Base-by-base conservation (phyloP, 1,140 invertebrate genomes). In the Euborellia annulipes region DNA sequence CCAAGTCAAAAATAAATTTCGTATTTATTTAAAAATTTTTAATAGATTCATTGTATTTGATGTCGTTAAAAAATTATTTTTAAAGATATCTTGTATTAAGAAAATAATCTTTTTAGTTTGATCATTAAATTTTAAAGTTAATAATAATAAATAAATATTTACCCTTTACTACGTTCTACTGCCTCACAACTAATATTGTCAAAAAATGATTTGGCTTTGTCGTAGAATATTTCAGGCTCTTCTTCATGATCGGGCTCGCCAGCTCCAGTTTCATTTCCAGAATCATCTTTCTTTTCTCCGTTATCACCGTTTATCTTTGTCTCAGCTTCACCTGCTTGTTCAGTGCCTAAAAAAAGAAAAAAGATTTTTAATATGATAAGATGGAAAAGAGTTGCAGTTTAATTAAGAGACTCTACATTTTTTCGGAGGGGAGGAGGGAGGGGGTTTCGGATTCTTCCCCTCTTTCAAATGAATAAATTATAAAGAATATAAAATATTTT, bases 121-220 rank as follows among this genome's bases (percentile, higher is more conserved):
- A n/a, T n/a, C n/a, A n/a, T n/a, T n/a, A n/a, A n/a, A n/a, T n/a
- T n/a, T n/a, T n/a, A n/a, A n/a, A n/a, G n/a, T n/a, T n/a, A n/a
- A n/a, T n/a, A 27, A 11, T 27, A 6, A 6, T 27, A 27, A 36
- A 3, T 3, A 14, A 16, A 41, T 41, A 60, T 64, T 62, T 62
- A 84, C 78, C 82, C 83, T 69, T 82, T 82, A 62, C 73, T 79
- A 66, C 86, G 80, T 62, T 98, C 92, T 30, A 92, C 81, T 51
- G 95, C 87, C 64, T 99, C 94, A 67, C 94, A 98, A 51, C 90
- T 95, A 55, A 99, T 98, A 56, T 86, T 93, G 65, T 99, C 95
- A 67, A 98, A 99, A 76, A 99, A 99, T 39, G 92, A 97, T 64
- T 94, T 95, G 48, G 77, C 77, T 68, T 94, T 96, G 63, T 98